Conservation (phyloP, 2,888 invertebrate species). For the Salpingus planirostris region DNA sequence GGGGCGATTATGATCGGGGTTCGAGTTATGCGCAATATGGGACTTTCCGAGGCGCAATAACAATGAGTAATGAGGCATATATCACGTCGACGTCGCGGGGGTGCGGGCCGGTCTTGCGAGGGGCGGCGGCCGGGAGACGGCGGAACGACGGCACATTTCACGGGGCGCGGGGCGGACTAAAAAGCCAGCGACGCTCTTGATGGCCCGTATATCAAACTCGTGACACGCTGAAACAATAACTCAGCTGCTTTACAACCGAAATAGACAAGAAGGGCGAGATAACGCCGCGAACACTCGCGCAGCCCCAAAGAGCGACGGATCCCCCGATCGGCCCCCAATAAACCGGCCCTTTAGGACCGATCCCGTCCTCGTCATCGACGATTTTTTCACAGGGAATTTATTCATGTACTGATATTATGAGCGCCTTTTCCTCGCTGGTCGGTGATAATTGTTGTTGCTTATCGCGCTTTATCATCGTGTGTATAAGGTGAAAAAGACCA, state of each 20-base stretch:
- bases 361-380: no score
- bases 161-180: conserved; percentile 24
- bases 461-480: no score
- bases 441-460: not conserved
- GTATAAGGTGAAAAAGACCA: conserved; percentile 15
- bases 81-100: conserved; percentile 28
- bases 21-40: conserved; percentile 13
- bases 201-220: conserved; percentile 40
- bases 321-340: conserved; percentile 2
- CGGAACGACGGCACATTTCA: conserved; percentile 17
- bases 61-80: conserved; percentile 36
- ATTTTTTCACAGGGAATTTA: no score
- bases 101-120: no score
- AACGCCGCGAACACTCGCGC: conserved; percentile 19
- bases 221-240: conserved; percentile 42
- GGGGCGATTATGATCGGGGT: no score
- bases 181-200: conserved; percentile 35
- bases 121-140: no score
- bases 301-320: conserved; percentile 9
- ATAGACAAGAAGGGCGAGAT: conserved; percentile 35
- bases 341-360: no score
- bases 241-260: conserved; percentile 40
- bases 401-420: no score
- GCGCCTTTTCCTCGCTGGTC: no score
- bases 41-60: conserved; percentile 19